Evolutionary conservation across 2,113 vertebrate species (phyloP).

Genomic region (Syrmaticus mikado): DNA sequence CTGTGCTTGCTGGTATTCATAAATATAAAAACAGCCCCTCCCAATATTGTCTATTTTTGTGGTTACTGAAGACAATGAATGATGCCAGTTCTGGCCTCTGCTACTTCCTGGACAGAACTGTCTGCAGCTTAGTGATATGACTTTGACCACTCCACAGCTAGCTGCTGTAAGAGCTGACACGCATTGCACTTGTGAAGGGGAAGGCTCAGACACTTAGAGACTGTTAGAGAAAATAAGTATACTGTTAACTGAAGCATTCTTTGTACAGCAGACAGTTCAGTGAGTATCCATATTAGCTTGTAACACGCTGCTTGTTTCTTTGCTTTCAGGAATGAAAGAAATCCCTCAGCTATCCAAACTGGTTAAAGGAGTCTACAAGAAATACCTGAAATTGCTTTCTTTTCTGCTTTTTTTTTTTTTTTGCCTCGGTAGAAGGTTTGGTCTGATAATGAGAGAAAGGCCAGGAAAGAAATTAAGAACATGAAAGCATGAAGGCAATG

Average conservation of each 20-base stretch:
- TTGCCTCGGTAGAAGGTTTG: conserved; percentile 6
- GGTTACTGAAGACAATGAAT: not conserved
- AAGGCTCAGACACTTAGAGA: not conserved
- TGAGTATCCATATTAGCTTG: not conserved
- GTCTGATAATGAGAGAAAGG: not conserved
- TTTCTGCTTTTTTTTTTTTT: conserved; percentile 37
- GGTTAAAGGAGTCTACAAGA: not conserved
- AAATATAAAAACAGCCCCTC: not conserved
- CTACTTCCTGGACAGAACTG: not conserved
- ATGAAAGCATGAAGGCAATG: not conserved
- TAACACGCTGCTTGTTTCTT: conserved; percentile 30
- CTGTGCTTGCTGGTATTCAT: not conserved
- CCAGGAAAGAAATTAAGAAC: not conserved
- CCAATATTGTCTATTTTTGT: not conserved
- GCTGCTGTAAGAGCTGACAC: rapidly evolving
- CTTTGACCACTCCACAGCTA: not conserved
- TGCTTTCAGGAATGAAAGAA: conserved; percentile 64
- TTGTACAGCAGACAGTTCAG: not conserved
- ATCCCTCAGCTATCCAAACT: not conserved
- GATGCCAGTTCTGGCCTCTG: rapidly evolving
- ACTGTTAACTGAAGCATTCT: not conserved
- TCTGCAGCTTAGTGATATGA: not conserved
- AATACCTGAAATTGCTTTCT: not conserved
- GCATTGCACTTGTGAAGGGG: not conserved
- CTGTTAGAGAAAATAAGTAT: not conserved